Evolutionary conservation across 2,797 vertebrate genomes (phyloP).

Genomic region (Falco naumanni): DNA sequence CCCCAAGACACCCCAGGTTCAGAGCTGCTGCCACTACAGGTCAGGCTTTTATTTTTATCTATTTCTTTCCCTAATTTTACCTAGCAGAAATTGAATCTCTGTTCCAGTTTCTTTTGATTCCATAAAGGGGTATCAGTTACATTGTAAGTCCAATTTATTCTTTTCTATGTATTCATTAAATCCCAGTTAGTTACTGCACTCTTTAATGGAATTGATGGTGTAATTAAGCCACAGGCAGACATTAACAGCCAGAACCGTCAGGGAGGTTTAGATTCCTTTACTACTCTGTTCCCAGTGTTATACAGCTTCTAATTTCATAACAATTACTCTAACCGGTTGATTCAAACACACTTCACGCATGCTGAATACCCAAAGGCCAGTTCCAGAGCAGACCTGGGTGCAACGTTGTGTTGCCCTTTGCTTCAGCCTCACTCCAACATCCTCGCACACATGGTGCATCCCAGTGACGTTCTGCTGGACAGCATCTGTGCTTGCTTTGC

Average conservation of each 20-base stretch:
- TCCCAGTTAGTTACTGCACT: neutral
- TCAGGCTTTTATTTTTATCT: neutral
- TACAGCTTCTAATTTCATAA: neutral
- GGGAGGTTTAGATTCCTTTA: constrained; percentile 33
- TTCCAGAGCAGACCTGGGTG: too few relatives aligned
- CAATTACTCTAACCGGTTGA: neutral
- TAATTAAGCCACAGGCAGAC: constrained; percentile 47
- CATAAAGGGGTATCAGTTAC: neutral
- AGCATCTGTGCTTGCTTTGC: neutral
- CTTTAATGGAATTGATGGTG: constrained; percentile 3
- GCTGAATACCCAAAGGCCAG: neutral
- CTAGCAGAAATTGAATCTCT: neutral
- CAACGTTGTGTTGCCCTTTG: accelerated
- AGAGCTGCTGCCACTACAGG: neutral
- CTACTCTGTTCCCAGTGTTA: neutral
- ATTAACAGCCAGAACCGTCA: neutral
- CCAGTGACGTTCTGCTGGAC: accelerated
- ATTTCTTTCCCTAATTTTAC: neutral
- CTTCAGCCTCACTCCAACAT: neutral
- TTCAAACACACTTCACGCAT: neutral
- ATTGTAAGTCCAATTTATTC: neutral
- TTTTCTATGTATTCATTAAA: constrained; percentile 45
- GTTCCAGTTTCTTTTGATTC: neutral
- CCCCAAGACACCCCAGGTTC: neutral
- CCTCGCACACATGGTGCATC: accelerated